A percentile compares a stretch with the other conserved stretches of the same genome.
phyloP scores from a whole-genome alignment of 2,888 invertebrate genomes.

The Orthonychiurus folsomi region DNA sequence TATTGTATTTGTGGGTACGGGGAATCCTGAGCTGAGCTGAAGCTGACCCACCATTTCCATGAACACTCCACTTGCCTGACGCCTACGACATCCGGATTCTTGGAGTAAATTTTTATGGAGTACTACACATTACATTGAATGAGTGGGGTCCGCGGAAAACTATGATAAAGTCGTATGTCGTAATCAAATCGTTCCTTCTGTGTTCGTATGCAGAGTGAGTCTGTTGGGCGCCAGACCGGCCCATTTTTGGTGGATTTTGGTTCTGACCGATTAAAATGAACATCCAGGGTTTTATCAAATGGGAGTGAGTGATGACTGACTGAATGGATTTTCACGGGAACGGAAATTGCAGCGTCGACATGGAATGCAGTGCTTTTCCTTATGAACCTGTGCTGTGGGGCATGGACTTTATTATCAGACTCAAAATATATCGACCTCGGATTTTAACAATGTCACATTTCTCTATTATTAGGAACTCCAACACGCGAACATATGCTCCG shows the following conservation, averaged over 20 bases:
- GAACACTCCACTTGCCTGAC: neutral
- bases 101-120: neutral
- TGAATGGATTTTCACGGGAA: neutral
- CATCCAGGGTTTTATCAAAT: too few relatives aligned
- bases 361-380: neutral
- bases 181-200: too few relatives aligned
- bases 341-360: conserved; percentile 1
- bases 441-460: neutral
- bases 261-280: too few relatives aligned
- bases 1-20: too few relatives aligned
- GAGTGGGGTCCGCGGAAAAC: too few relatives aligned
- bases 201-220: too few relatives aligned
- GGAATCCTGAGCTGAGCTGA: too few relatives aligned
- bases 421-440: neutral
- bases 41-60: neutral
- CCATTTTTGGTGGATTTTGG: too few relatives aligned
- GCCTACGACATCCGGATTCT: neutral
- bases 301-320: conserved; percentile 1
- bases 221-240: too few relatives aligned
- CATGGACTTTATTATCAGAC: neutral
- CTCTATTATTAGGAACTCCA: conserved; percentile 1
- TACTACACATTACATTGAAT: too few relatives aligned
- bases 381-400: neutral
- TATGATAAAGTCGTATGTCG: too few relatives aligned
- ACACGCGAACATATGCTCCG: too few relatives aligned